phyloP scores from a whole-genome alignment of 2,113 vertebrate species.

The Thermophis baileyi region DNA sequence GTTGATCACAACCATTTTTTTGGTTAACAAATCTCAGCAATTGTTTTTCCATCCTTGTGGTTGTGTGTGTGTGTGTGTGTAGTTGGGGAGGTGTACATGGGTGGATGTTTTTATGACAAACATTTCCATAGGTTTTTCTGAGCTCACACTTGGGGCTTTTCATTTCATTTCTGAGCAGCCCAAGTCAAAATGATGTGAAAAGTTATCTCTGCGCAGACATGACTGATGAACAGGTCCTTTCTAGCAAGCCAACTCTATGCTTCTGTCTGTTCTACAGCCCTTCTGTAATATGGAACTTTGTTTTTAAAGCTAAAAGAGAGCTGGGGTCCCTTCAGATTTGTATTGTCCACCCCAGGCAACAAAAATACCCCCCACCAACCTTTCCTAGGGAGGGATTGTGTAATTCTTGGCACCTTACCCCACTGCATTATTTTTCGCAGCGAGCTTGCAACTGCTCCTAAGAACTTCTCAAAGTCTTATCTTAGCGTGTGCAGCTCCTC shows the following conservation, averaged over 20 bases:
- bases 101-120: not conserved
- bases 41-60: not conserved
- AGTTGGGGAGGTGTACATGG: not conserved
- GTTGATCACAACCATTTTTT: not conserved
- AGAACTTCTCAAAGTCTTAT: slow-evolving; percentile 84
- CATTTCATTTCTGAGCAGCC: not conserved
- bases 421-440: slow-evolving; percentile 66
- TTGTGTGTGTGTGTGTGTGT: not conserved
- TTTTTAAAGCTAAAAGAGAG: slow-evolving; percentile 1
- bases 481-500: slow-evolving; percentile 91
- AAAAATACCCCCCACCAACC: not conserved
- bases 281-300: not conserved
- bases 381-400: slow-evolving; percentile 26
- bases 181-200: no score
- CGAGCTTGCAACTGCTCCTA: slow-evolving; percentile 17
- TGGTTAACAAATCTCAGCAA: not conserved
- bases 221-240: not conserved
- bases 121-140: not conserved
- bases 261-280: not conserved
- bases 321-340: not conserved
- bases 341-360: not conserved
- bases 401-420: not conserved
- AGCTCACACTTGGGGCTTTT: not conserved
- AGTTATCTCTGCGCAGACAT: not conserved
- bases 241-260: not conserved